Evolutionary conservation across 2,888 invertebrate species (phyloP).

Genomic region (Eupithecia tripunctaria): DNA sequence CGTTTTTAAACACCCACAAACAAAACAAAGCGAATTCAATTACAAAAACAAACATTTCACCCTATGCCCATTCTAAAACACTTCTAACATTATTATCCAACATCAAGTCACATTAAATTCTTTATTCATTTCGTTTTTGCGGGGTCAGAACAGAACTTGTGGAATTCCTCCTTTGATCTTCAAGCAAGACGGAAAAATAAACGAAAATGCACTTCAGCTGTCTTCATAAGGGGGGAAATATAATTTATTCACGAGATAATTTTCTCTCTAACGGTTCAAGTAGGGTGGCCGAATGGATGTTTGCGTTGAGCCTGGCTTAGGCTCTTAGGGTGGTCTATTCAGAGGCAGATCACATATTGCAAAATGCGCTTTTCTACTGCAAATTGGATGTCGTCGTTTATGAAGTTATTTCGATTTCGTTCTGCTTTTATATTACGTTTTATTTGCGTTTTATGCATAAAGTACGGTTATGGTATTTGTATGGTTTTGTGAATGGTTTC

Average conservation of each 20-base stretch:
- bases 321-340: constrained; percentile 52
- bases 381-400: constrained; percentile 37
- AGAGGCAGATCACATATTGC: constrained; percentile 35
- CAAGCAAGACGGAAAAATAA: constrained; percentile 76
- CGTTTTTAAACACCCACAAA: constrained; percentile 14
- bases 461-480: neutral
- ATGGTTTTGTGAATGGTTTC: neutral
- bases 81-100: constrained; percentile 76
- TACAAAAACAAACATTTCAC: constrained; percentile 73
- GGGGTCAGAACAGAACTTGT: constrained; percentile 72
- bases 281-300: constrained; percentile 74
- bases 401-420: constrained; percentile 25
- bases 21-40: constrained; percentile 59
- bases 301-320: constrained; percentile 64
- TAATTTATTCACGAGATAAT: constrained; percentile 85
- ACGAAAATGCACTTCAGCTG: constrained; percentile 82
- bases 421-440: constrained; percentile 20
- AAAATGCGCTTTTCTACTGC: constrained; percentile 9
- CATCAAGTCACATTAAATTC: constrained; percentile 82
- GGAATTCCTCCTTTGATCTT: constrained; percentile 82
- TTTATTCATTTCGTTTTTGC: constrained; percentile 80
- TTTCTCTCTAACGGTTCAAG: constrained; percentile 80
- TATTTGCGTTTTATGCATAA: constrained; percentile 23
- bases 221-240: constrained; percentile 82
- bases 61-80: constrained; percentile 71